Evolutionary conservation across 2,797 vertebrate genomes (phyloP), one percentile per base, ranked within the genome.

Genomic region (Benthosema pterotum): DNA sequence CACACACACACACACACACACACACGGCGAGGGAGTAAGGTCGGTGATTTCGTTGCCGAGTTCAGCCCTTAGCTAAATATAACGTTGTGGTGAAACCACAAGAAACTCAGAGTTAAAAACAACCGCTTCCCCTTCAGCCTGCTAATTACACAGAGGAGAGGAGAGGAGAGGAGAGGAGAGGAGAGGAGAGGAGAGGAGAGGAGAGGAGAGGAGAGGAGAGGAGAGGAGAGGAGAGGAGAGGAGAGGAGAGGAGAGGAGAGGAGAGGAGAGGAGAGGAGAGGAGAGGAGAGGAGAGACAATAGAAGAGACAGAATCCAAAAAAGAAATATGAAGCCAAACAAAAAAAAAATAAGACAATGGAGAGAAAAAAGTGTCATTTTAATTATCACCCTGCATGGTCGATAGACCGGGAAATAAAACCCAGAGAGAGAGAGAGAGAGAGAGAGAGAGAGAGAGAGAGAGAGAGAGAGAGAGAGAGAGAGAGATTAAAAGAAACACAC

Each of bases 11-110:
- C 74, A 65, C 64, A 53, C 54, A 63, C 47, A 72, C 0, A 65
- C 14, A 50, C 49, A 17, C 48, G 48, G 11, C 25, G 57, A 50
- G 63, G 15, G 74, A 63, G 84, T 87, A 84, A 90, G 86, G 86
- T 88, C 86, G 83, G 87, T 89, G 83, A 92, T 91, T 91, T 89
- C 86, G 82, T 82, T 85, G 84, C 88, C 71, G 69, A 77, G 83
- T 91, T 88, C 90, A 90, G 82, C 83, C 72, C 70, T 69, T 49
- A 74, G 72, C 90, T 93, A 94, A 92, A 93, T 93, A 91, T 93
- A 93, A 89, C 87, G 72, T 76, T 55, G 87, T 77, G 92, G 91
- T 85, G 75, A 9, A 70, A 69, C 91, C 90, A 32, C 92, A 91
- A 89, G 80, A 90, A 88, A 84, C 71, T 78, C 75, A 14, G 61